Evolutionary conservation across 2,888 invertebrate genomes (phyloP), one percentile per base, ranked within the genome.

Genomic region (Dryocosmus kuriphilus): DNA sequence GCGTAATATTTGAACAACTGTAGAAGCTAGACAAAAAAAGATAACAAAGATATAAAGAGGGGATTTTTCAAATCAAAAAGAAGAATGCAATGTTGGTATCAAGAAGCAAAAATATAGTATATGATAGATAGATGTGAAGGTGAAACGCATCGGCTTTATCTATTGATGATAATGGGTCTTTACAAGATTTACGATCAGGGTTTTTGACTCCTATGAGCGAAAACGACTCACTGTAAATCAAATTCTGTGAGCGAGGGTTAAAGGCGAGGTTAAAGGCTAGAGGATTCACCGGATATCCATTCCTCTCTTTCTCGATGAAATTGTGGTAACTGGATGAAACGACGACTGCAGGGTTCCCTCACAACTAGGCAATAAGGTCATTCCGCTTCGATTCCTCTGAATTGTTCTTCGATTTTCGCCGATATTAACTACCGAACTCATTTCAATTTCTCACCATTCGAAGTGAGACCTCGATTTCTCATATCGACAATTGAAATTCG

Each of bases 361-460:
- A 74, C 78, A 81, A 77, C 84, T 77, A 76, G 74, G 83, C 88
- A 87, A 89, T 89, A 87, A 89, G 89, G 87, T 89, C 86, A 87
- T 88, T 88, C 86, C 85, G 87, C 85, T 89, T 88, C 86, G 86
- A 86, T 90, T 89, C 87, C 81, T 83, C 82, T 81, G 84, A 88
- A 89, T 88, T 89, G 87, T 86, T 86, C 84, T 80, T 81, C 83
- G 84, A 86, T 89, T 88, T 86, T 86, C 79, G 84, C 76, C 79
- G 81, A 85, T 88, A 88, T 89, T 87, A 89, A 87, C 87, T 85
- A 80, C 81, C 80, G 83, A 86, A 86, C 83, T 87, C 84, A 85
- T 87, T 88, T 86, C 84, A 82, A 82, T 83, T 81, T 84, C 57
- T 81, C 76, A 71, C 71, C 51, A 32, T 51, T 71, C 41, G 16